Base-by-base conservation (phyloP, 2,113 vertebrate genomes). In the Agapornis roseicollis region DNA sequence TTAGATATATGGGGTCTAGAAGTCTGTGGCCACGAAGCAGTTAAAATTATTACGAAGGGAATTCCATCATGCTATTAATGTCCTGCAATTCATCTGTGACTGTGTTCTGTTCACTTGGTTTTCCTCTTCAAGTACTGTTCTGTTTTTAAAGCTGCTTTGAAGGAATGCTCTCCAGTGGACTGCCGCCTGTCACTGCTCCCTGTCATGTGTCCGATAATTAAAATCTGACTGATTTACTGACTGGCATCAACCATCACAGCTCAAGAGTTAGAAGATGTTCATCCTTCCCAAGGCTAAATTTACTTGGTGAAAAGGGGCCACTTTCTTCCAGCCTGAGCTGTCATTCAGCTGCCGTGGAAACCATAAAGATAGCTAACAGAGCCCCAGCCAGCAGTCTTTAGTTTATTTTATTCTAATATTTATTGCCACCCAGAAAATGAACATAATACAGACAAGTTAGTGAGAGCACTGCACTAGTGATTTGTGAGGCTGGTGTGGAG, bases 221-320 rank as follows among this genome's bases (percentile, higher is more conserved):
- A 98, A 98, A 98, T 98, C 98, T 97, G 98, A 98, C 98, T 98
- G 98, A 98, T 98, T 99, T 98, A 99, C 98, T 98, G 98, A 98
- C 98, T 97, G 98, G 97, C 97, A 97, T 98, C 95, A 96, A 96
- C 97, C 97, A 98, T 97, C 97, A 92, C 94, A 94, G 98, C 95
- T 94, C 97, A 91, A 96, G 97, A 97, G 97, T 98, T 98, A 97
- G 98, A 98, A 97, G 97, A 97, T 96, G 97, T 97, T 98, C 98
- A 95, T 98, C 97, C 98, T 98, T 98, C 98, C 98, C 98, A 98
- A 97, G 98, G 98, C 98, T 98, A 98, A 98, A 98, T 98, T 98
- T 98, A 98, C 98, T 98, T 97, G 97, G 98, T 96, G 97, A 92
- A 98, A 97, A 98, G 97, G 97, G 97, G 97, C 96, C 16, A 80